Percentiles rank a stretch among this genome's conserved stretches.
These are phyloP conservation scores for Orchesella flavescens DNA, from an alignment of 2,888 invertebrate species.

Conservation along the genomic window DNA sequence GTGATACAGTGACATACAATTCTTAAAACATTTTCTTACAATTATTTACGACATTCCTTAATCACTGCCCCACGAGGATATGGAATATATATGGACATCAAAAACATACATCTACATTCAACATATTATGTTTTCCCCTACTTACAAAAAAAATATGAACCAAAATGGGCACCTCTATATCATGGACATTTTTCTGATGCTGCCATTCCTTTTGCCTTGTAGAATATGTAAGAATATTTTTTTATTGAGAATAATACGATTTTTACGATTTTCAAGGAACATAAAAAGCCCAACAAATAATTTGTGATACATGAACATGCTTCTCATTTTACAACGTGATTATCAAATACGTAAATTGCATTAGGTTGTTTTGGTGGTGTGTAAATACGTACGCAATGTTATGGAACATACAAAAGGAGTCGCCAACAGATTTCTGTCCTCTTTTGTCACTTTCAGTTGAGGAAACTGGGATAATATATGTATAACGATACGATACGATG, in stretches of 20 bases:
- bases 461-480: conserved; percentile 47
- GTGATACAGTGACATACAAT: background rate
- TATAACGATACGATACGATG: too few relatives aligned
- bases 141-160: conserved; percentile 49
- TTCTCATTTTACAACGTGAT: too few relatives aligned
- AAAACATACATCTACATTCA: background rate
- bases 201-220: conserved; percentile 44
- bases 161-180: conserved; percentile 43
- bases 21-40: background rate
- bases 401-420: background rate
- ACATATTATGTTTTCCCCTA: background rate
- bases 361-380: background rate
- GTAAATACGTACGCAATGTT: background rate
- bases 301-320: conserved; percentile 21
- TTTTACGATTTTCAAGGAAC: conserved; percentile 49
- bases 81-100: background rate
- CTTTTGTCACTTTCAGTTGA: conserved; percentile 32
- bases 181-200: conserved; percentile 35
- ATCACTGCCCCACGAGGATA: background rate
- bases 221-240: conserved; percentile 40
- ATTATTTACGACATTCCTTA: background rate
- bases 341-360: too few relatives aligned
- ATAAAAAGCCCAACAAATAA: conserved; percentile 27
- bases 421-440: background rate
- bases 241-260: conserved; percentile 55